These are phyloP conservation scores for Phoxinus dragarum DNA, from an alignment of 2,797 vertebrate species.

Conservation along the genomic window DNA sequence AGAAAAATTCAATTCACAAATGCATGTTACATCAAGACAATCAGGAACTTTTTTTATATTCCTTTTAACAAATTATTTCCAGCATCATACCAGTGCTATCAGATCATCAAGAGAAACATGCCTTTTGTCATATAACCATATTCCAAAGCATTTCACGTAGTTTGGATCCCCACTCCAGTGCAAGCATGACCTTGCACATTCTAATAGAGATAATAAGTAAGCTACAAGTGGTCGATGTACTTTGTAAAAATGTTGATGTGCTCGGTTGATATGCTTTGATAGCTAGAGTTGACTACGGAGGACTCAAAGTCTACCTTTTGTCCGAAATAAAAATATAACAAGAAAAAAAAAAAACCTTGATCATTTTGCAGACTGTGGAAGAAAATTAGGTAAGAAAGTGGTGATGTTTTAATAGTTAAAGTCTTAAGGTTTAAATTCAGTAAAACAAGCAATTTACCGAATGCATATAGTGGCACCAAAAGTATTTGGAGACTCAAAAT, in stretches of 20 bases:
- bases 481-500: neutral
- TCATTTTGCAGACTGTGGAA: neutral
- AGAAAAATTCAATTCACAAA: neutral
- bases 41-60: neutral
- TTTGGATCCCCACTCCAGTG: neutral
- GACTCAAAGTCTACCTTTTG: neutral
- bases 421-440: neutral
- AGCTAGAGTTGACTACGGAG: neutral
- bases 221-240: neutral
- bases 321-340: neutral
- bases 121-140: neutral
- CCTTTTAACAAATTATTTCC: neutral
- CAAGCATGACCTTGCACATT: neutral
- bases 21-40: neutral
- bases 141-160: neutral
- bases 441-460: neutral
- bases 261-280: neutral
- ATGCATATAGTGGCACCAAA: neutral
- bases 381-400: neutral
- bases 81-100: no score
- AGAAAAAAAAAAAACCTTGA: neutral
- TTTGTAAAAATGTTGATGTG: neutral
- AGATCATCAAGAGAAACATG: neutral
- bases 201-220: slow-evolving; percentile 7
- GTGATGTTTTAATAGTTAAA: neutral